Base-by-base conservation (phyloP, 92 coral and sea anemone species). In the Zoanthus sansibaricus region DNA sequence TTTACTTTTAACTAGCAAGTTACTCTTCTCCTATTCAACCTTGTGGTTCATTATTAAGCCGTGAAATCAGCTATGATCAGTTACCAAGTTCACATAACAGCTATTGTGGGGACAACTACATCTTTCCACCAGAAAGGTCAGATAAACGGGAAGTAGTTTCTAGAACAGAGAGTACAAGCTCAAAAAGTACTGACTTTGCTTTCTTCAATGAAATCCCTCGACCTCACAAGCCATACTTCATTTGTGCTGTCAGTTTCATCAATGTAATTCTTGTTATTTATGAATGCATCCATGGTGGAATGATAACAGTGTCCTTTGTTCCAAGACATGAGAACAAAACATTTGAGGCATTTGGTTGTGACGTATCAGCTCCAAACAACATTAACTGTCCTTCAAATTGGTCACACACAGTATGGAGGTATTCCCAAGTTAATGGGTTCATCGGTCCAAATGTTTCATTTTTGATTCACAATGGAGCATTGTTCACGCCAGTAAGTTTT, bases 361-460 rank as follows among this genome's bases (percentile, higher is more conserved):
- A 25, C 25, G 82, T 87, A 58, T 75, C 67, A 68, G 71, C 75
- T 14, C 8, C 45, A 51, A 70, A 44, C 20, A 61, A 25, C 25
- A 25, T 25, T 25, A 25, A 82, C 3, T 66, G 55, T 9, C 68
- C 75, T 42, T 72, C 46, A 7, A 70, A 62, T 0, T 62, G 5
- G 69, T 62, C 88, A 15, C 44, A 71, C 42, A 72, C 55, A 18
- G 74, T 77, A 78, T 3, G 79, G 0, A 55, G 92, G 56, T 88
- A 91, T 61, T 33, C 91, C 12, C 88, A 88, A 10, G 91, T 78
- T 6, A 94, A 94, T 86, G 75, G 86, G 20, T 93, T 86, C 52
- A 84, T 93, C 84, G 98, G 98, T 9, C 98, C 98, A 8, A 93
- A 94, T 87, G 89, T 92, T 4, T 92, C 95, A 72, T 89, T 90